These are phyloP conservation scores for Callyntrura sp. DNA, from an alignment of 2,888 invertebrate species.

Conservation along the genomic window DNA sequence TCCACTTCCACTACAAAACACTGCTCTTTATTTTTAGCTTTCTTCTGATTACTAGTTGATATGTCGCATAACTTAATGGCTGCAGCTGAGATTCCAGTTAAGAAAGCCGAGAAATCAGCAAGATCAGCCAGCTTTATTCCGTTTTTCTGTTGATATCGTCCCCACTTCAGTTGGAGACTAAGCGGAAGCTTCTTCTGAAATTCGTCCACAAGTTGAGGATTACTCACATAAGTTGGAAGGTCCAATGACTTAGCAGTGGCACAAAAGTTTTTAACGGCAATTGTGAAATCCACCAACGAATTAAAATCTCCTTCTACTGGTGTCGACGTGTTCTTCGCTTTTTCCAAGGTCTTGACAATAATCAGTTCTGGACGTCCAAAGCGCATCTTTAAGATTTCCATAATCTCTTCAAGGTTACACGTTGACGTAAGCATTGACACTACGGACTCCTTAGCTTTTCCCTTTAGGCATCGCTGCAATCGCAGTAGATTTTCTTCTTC, in stretches of 20 bases:
- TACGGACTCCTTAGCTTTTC: constrained; percentile 52
- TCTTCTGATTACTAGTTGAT: neutral
- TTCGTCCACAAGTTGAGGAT: constrained; percentile 51
- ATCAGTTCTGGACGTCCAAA: constrained; percentile 50
- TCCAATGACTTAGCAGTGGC: neutral
- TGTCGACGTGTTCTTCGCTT: neutral
- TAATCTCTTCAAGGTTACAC: neutral
- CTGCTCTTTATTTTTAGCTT: neutral
- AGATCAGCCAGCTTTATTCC: too few relatives aligned
- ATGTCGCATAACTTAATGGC: neutral
- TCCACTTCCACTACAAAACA: neutral
- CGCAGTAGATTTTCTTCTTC: neutral
- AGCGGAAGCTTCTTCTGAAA: constrained; percentile 28
- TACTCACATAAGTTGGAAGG: constrained; percentile 2
- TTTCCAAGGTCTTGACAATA: neutral
- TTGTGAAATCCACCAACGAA: constrained; percentile 9
- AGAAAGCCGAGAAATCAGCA: neutral
- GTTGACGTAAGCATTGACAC: neutral
- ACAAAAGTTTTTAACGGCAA: constrained; percentile 32
- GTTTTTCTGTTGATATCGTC: neutral
- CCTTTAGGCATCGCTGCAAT: constrained; percentile 41
- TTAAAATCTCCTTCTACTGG: constrained; percentile 6
- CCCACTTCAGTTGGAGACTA: constrained; percentile 40
- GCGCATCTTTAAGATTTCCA: neutral
- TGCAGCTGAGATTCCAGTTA: neutral